These are phyloP conservation scores for Onthophagus sagittarius DNA, from an alignment of 2,888 invertebrate genomes.

Conservation along the genomic window DNA sequence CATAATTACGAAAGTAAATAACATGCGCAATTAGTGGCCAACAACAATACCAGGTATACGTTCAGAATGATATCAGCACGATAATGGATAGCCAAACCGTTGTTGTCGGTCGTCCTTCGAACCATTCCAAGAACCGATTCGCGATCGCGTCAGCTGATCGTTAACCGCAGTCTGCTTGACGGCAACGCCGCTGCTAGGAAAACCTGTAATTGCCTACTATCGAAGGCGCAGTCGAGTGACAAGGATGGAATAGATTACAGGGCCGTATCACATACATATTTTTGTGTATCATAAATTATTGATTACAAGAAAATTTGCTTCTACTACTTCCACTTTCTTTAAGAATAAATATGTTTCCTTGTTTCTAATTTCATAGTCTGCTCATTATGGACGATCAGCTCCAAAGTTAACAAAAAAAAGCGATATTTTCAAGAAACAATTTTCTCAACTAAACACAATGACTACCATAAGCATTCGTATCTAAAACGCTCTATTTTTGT, in stretches of 20 bases:
- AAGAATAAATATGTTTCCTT: too few relatives aligned
- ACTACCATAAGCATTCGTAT: too few relatives aligned
- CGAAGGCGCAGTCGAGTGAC: slow-evolving; percentile 1
- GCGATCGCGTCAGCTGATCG: slow-evolving; percentile 19
- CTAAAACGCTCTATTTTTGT: too few relatives aligned
- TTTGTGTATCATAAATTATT: too few relatives aligned
- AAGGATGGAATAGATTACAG: background rate
- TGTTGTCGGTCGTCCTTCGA: background rate
- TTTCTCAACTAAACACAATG: too few relatives aligned
- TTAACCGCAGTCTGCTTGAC: slow-evolving; percentile 21
- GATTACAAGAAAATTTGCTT: too few relatives aligned
- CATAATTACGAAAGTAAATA: slow-evolving; percentile 8
- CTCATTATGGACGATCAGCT: too few relatives aligned
- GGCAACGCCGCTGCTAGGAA: slow-evolving; percentile 1
- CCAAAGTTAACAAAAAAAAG: too few relatives aligned
- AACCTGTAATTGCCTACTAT: slow-evolving; percentile 11
- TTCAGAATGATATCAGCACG: slow-evolving; percentile 6
- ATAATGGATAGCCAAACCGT: slow-evolving; percentile 6
- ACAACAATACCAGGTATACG: slow-evolving; percentile 3
- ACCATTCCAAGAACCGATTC: background rate
- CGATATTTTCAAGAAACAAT: too few relatives aligned
- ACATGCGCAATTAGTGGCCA: slow-evolving; percentile 8
- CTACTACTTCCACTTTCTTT: too few relatives aligned
- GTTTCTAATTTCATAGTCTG: too few relatives aligned
- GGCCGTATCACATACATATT: background rate